Conservation (phyloP, 37 sponge, comb jelly and placozoan species). For the Lycopodina hypogea region DNA sequence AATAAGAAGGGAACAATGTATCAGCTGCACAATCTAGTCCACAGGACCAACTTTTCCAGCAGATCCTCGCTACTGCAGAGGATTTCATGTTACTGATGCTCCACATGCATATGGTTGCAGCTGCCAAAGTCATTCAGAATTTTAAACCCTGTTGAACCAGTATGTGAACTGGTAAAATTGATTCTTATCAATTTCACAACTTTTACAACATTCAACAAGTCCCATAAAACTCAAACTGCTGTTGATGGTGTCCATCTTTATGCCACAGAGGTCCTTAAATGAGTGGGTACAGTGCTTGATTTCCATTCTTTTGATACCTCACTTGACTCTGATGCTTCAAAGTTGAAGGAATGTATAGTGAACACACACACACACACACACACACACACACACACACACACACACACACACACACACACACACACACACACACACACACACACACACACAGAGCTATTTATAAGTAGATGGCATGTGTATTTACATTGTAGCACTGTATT, state of each 20-base stretch:
- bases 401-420: no score
- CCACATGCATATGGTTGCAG: constrained; percentile 13
- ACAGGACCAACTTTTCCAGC: no score
- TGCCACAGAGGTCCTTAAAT: constrained; percentile 2
- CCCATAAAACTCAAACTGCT: not conserved
- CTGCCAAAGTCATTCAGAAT: constrained; percentile 1
- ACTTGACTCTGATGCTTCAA: no score
- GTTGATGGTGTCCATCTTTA: constrained; percentile 2
- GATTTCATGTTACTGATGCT: constrained; percentile 24
- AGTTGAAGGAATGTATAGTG: no score
- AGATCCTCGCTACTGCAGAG: constrained; percentile 31
- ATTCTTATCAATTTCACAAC: not conserved
- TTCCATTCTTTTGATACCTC: no score
- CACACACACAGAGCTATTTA: no score
- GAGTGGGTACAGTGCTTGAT: no score
- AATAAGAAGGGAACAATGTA: not conserved
- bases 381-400: no score
- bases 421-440: no score
- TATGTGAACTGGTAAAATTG: not conserved
- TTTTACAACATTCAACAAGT: not conserved
- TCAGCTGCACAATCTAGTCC: not conserved
- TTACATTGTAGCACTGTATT: no score
- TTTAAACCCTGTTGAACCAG: not conserved
- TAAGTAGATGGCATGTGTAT: no score
- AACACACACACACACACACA: no score